Base-by-base conservation (phyloP, 2,113 vertebrate genomes). In the Engystomops pustulosus region DNA sequence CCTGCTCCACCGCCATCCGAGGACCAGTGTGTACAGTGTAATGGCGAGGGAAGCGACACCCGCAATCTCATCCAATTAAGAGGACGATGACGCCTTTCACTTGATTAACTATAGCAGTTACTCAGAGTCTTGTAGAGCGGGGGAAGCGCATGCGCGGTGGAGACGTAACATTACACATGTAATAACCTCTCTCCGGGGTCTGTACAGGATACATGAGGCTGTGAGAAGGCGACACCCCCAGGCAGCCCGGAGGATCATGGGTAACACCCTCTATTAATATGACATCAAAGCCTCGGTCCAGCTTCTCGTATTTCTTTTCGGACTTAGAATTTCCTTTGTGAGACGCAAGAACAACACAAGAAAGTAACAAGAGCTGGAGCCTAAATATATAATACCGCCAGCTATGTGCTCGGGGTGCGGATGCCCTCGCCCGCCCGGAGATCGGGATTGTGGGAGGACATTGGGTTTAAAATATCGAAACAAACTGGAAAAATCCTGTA, bases 21-120 rank as follows among this genome's bases (percentile, higher is more conserved):
- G 89, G 90, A 91, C 79, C 90, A 87, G 89, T 86, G 86, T 36
- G 68, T 87, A 90, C 86, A 90, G 89, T 89, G 86, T 87, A 89
- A 86, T 86, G 89, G 74, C 18, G 30, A 32, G 49, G 51, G 14
- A 55, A 38, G 20, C 20, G 53, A 34, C 32, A 23, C 34, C 75
- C 27, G 15, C 25, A 2, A 34, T 36, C 51, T 34, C 4, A 23
- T 90, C 90, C 91, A 87, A 87, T 87, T 86, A 87, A 84, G 85
- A 74, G 85, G 87, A 89, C 84, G 11, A 5, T 60, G 53, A 78
- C 5, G 7, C 7, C 23, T 38, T 23, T 34, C 30, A 77, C 74
- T 36, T 55, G 32, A 78, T 60, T 55, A 41, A 41, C 25, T n/a
- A 4, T 32, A 58, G 74, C 53, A 36, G 3, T 36, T n/a, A n/a